Percentiles rank a stretch among this genome's conserved stretches.
Conservation (phyloP, 2,888 invertebrate genomes). For the Cataglyphis cursor region DNA sequence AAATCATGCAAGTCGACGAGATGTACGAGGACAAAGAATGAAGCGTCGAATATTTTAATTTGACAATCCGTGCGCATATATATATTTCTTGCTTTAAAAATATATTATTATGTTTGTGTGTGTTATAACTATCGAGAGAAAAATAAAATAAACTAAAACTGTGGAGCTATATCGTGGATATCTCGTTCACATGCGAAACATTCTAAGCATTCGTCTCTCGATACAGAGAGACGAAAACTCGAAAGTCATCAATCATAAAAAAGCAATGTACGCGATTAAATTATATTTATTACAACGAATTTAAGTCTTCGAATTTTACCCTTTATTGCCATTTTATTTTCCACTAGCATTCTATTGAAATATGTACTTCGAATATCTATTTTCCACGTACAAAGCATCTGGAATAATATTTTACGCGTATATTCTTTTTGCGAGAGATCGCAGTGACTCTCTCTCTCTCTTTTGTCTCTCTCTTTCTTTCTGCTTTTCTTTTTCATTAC, state of each 20-base stretch:
- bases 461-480: neutral
- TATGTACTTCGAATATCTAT: neutral
- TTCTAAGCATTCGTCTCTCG: slow-evolving; percentile 1
- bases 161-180: neutral
- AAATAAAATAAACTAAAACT: neutral
- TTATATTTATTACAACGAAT: neutral
- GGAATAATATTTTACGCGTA: slow-evolving; percentile 37
- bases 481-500: neutral
- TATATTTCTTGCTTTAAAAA: slow-evolving; percentile 13
- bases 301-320: slow-evolving; percentile 11
- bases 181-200: slow-evolving; percentile 3
- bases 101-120: neutral
- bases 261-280: neutral
- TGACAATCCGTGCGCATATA: neutral
- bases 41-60: neutral
- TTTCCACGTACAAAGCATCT: slow-evolving; percentile 10
- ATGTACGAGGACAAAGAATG: neutral
- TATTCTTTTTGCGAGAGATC: neutral
- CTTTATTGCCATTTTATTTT: slow-evolving; percentile 25
- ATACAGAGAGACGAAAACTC: neutral
- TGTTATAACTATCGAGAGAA: neutral
- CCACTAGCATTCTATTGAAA: neutral
- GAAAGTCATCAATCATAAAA: neutral
- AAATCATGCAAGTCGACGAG: neutral
- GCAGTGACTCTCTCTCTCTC: neutral